Evolutionary conservation across 1,140 invertebrate species (phyloP).

Genomic region (Eupristina koningsbergeri): DNA sequence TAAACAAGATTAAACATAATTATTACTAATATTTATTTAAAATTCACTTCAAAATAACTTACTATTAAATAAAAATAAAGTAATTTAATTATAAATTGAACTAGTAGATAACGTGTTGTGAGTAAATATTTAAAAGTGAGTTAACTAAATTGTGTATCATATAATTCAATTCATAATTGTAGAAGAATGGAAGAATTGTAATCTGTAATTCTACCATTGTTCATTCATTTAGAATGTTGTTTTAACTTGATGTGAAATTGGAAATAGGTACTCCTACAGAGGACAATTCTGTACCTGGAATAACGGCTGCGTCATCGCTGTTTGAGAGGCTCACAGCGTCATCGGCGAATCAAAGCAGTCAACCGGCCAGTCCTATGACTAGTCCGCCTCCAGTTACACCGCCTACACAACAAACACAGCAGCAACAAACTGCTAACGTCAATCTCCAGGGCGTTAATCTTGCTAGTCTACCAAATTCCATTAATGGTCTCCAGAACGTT

Average conservation of each 20-base stretch:
- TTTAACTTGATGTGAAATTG: neutral
- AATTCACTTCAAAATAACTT: too few species aligned
- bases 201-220: too few species aligned
- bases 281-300: constrained; percentile 75
- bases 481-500: constrained; percentile 85
- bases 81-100: too few species aligned
- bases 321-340: constrained; percentile 76
- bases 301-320: constrained; percentile 74
- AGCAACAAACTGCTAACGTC: constrained; percentile 68
- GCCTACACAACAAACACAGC: constrained; percentile 2
- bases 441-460: constrained; percentile 84
- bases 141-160: too few species aligned
- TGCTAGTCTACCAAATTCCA: constrained; percentile 80
- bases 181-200: too few species aligned
- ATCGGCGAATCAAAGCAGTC: constrained; percentile 65
- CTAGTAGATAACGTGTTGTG: too few species aligned
- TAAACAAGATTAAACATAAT: too few species aligned
- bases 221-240: neutral
- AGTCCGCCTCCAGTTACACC: constrained; percentile 73
- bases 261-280: constrained; percentile 75
- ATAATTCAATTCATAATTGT: too few species aligned
- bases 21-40: too few species aligned
- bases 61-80: too few species aligned
- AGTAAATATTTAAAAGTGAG: too few species aligned
- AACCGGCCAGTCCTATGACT: constrained; percentile 74